These are phyloP conservation scores for Ursus arctos DNA, from an alignment of 2,113 vertebrate genomes.

Conservation along the genomic window DNA sequence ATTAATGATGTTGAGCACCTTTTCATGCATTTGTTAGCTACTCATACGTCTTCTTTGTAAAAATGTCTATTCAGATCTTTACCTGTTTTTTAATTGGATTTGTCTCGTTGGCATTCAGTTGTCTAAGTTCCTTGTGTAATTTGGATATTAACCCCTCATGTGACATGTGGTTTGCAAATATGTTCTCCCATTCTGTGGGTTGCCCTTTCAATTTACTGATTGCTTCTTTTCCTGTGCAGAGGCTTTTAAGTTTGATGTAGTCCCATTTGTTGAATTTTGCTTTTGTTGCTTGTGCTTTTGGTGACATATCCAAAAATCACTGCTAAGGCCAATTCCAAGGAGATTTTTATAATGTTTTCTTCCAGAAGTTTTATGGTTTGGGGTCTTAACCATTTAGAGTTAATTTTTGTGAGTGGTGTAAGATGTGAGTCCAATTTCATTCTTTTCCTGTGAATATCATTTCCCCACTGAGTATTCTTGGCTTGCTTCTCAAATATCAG, in stretches of 20 bases:
- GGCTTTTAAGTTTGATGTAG: neutral
- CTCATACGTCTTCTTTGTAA: neutral
- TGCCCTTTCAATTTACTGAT: neutral
- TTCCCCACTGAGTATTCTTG: neutral
- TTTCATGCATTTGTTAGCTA: neutral
- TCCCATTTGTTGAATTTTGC: neutral
- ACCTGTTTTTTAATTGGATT: neutral
- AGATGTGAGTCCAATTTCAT: neutral
- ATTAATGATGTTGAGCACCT: neutral
- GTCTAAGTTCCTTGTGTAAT: neutral
- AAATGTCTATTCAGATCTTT: neutral
- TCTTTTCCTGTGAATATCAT: neutral
- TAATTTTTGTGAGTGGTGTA: neutral
- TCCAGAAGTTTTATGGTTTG: neutral
- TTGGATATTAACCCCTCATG: neutral
- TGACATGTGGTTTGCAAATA: neutral
- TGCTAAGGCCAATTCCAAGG: neutral
- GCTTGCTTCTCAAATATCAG: neutral
- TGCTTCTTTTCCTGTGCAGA: neutral
- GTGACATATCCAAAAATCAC: neutral
- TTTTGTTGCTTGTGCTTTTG: neutral
- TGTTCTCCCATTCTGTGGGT: neutral
- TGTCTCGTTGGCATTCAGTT: neutral
- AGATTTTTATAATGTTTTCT: neutral
- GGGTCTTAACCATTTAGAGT: neutral